Conservation (phyloP, 2,113 vertebrate genomes). For the Myocastor coypus region DNA sequence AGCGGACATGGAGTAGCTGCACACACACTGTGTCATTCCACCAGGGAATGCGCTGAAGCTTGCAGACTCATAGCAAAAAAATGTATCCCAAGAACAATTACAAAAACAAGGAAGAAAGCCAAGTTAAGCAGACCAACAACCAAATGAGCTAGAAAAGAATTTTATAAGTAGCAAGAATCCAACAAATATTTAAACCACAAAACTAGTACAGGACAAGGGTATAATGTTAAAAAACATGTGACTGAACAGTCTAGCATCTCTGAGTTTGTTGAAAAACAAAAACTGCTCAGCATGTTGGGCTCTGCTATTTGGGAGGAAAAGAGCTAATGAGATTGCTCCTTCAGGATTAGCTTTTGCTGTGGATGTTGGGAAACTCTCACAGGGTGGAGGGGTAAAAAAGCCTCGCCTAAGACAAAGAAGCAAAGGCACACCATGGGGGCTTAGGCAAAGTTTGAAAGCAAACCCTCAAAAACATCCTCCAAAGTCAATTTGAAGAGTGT, state of each 20-base stretch:
- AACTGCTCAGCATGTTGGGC: background rate
- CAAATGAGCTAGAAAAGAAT: slow-evolving; percentile 42
- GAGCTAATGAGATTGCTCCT: background rate
- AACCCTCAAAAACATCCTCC: slow-evolving; percentile 7
- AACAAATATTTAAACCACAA: slow-evolving; percentile 64
- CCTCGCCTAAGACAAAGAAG: slow-evolving; percentile 29
- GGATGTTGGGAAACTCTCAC: slow-evolving; percentile 34
- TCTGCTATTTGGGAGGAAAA: background rate
- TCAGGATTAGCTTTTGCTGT: background rate
- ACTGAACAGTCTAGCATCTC: background rate
- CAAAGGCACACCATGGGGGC: background rate
- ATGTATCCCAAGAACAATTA: slow-evolving; percentile 30
- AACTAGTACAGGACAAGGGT: background rate
- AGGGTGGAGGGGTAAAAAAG: background rate
- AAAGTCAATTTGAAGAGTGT: background rate
- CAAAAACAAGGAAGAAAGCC: slow-evolving; percentile 51
- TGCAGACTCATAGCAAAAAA: slow-evolving; percentile 8
- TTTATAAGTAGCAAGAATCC: slow-evolving; percentile 61
- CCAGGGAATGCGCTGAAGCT: slow-evolving; percentile 25
- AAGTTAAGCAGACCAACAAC: slow-evolving; percentile 35
- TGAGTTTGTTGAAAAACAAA: background rate
- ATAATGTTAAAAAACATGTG: slow-evolving; percentile 25
- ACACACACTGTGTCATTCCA: background rate
- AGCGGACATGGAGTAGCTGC: background rate
- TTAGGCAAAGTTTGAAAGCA: background rate